Evolutionary conservation across 2,888 invertebrate genomes (phyloP).

Genomic region (Nomada ruficornis): DNA sequence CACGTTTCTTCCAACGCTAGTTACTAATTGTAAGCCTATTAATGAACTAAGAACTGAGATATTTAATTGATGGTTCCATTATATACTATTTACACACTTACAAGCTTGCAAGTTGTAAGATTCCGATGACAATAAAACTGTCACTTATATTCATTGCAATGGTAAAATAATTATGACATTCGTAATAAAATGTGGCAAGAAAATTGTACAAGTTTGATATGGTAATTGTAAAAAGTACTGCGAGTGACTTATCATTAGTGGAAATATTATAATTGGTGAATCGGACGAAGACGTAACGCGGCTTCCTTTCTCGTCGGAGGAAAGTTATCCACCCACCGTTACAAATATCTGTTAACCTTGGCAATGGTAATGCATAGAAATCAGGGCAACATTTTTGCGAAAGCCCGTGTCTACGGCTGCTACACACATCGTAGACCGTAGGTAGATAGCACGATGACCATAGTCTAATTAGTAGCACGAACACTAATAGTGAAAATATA

Average conservation of each 20-base stretch:
- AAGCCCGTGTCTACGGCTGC: slow-evolving; percentile 28
- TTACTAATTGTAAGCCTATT: background rate
- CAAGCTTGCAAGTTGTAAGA: no score
- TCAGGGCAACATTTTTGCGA: slow-evolving; percentile 48
- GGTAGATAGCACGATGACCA: background rate
- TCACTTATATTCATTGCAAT: no score
- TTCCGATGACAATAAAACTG: no score
- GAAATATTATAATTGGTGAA: slow-evolving; percentile 3
- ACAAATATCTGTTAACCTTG: slow-evolving; percentile 53
- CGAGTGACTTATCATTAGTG: background rate
- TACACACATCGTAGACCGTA: background rate
- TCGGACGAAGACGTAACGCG: slow-evolving; percentile 21
- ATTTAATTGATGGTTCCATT: no score
- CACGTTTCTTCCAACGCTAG: background rate
- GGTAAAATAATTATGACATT: no score
- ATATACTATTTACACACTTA: no score
- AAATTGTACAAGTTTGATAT: background rate
- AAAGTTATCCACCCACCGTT: slow-evolving; percentile 61
- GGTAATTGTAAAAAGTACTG: background rate
- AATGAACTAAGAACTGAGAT: no score
- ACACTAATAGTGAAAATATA: no score
- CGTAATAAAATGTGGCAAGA: no score
- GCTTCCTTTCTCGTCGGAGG: slow-evolving; percentile 41
- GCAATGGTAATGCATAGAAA: slow-evolving; percentile 63
- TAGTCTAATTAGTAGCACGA: background rate